These are phyloP conservation scores for Empidonax alnorum DNA, from an alignment of 2,113 vertebrate genomes.

Conservation along the genomic window DNA sequence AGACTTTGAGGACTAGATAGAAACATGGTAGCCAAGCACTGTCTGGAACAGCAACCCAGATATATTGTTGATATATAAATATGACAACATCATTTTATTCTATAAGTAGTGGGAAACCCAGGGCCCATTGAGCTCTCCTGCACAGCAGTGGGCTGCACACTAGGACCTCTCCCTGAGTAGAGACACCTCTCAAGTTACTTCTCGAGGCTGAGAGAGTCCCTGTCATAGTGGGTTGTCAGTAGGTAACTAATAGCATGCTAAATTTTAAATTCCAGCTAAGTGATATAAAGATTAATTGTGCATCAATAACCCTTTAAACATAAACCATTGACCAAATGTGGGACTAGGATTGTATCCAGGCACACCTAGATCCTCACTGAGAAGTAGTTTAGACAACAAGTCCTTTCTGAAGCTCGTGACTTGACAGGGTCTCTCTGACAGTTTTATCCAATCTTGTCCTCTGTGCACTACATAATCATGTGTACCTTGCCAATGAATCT, in stretches of 20 bases:
- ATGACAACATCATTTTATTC: neutral
- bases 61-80: neutral
- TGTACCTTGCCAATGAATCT: neutral
- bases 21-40: neutral
- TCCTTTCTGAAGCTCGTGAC: neutral
- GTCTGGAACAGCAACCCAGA: neutral
- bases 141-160: neutral
- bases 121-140: neutral
- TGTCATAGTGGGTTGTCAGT: neutral
- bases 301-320: neutral
- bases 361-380: neutral
- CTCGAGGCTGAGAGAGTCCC: fast-evolving
- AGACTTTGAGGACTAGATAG: fast-evolving
- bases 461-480: no score
- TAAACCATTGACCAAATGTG: neutral
- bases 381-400: neutral
- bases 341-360: neutral
- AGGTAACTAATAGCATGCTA: neutral
- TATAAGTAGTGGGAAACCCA: neutral
- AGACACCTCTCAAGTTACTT: no score
- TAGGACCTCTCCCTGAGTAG: neutral
- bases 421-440: neutral
- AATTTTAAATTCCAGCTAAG: neutral
- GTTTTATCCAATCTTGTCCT: neutral
- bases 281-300: neutral